Conservation (phyloP, 2,888 invertebrate species). For the Calliopum simillimum region DNA sequence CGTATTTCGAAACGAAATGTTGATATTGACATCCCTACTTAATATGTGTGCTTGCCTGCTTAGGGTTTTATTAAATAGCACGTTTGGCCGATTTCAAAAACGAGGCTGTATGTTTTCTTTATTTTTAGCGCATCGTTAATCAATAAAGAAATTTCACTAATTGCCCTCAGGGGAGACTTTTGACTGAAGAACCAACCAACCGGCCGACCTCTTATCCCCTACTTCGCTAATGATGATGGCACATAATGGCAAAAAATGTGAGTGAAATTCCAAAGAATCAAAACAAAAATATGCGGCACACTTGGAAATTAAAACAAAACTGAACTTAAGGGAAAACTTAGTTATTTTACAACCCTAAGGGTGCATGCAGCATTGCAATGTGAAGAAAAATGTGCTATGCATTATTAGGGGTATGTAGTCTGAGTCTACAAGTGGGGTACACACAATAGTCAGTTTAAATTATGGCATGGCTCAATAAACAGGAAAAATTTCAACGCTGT, state of each 20-base stretch:
- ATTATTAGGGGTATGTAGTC: too few relatives aligned
- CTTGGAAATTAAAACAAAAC: background rate
- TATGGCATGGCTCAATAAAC: background rate
- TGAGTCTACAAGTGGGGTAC: background rate
- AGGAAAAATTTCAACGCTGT: background rate
- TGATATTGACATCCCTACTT: too few relatives aligned
- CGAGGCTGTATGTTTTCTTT: too few relatives aligned
- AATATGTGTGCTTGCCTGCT: too few relatives aligned
- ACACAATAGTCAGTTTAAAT: background rate
- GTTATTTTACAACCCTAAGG: background rate
- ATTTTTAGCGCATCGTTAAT: constrained; percentile 16
- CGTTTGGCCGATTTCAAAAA: too few relatives aligned
- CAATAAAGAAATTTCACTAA: constrained; percentile 31
- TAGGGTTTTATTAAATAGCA: too few relatives aligned
- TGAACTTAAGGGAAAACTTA: background rate
- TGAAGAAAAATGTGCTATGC: too few relatives aligned
- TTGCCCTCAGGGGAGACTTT: constrained; percentile 21
- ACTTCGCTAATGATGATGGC: constrained; percentile 8
- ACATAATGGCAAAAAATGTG: constrained; percentile 12
- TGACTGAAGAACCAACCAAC: constrained; percentile 6
- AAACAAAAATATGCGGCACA: background rate
- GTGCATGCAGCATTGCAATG: background rate
- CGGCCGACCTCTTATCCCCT: background rate
- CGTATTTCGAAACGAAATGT: too few relatives aligned
- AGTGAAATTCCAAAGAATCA: background rate